Percentiles rank a stretch among this genome's conserved stretches.
Evolutionary conservation across 2,797 vertebrate genomes (phyloP).

Genomic region (Danionella dracula): DNA sequence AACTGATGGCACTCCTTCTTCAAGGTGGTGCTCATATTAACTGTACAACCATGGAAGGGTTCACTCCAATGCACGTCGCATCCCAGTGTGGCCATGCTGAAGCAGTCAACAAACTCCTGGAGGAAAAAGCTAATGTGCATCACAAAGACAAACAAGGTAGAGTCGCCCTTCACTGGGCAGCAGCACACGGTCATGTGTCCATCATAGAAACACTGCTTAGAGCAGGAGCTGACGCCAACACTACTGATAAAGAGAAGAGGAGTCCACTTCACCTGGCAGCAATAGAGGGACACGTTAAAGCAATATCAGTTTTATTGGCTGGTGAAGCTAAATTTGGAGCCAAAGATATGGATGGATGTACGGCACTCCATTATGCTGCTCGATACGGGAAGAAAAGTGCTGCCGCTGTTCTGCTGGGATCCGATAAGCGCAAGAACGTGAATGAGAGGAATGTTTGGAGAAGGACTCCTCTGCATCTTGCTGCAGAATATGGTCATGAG

Average conservation of each 20-base stretch:
- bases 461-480: slow-evolving; percentile 70
- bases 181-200: slow-evolving; percentile 44
- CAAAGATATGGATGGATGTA: slow-evolving; percentile 75
- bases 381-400: slow-evolving; percentile 52
- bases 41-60: slow-evolving; percentile 52
- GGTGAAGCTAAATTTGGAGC: slow-evolving; percentile 58
- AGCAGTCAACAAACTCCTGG: slow-evolving; percentile 59
- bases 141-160: slow-evolving; percentile 62
- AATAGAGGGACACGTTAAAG: slow-evolving; percentile 50
- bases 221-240: slow-evolving; percentile 56
- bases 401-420: slow-evolving; percentile 56
- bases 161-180: slow-evolving; percentile 69
- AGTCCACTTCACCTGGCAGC: slow-evolving; percentile 70
- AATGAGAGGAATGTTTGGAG: slow-evolving; percentile 74
- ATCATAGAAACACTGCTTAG: slow-evolving; percentile 64
- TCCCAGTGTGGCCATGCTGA: slow-evolving; percentile 58
- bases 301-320: slow-evolving; percentile 52
- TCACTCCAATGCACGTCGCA: slow-evolving; percentile 67
- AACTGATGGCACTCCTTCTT: slow-evolving; percentile 53
- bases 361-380: slow-evolving; percentile 64
- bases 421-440: slow-evolving; percentile 60
- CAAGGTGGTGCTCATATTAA: slow-evolving; percentile 67
- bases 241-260: slow-evolving; percentile 69
- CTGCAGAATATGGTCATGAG: slow-evolving; percentile 65
- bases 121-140: slow-evolving; percentile 57